Percentiles rank a stretch among this genome's conserved stretches.
These are phyloP conservation scores for Sciurus carolinensis DNA, from an alignment of 2,797 vertebrate genomes.

Conservation along the genomic window DNA sequence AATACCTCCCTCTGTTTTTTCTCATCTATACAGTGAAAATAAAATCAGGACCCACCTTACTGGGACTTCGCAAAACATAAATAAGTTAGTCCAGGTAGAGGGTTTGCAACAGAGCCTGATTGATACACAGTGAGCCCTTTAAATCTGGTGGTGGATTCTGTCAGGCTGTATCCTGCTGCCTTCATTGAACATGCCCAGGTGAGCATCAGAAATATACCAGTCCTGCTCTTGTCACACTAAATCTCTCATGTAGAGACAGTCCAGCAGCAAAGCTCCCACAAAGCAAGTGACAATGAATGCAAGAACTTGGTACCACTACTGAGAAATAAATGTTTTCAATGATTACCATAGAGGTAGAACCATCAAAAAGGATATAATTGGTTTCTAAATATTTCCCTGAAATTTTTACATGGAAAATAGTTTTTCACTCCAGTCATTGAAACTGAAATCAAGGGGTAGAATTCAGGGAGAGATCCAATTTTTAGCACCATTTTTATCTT, in stretches of 20 bases:
- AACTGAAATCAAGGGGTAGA: no score
- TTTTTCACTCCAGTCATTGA: no score
- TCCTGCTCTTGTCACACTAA: neutral
- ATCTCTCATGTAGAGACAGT: neutral
- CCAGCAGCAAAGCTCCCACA: neutral
- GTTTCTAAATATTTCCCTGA: no score
- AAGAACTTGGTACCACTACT: neutral
- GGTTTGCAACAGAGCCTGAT: neutral
- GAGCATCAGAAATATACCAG: no score
- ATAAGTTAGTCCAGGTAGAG: no score
- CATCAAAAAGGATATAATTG: no score
- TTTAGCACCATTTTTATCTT: no score
- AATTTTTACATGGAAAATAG: no score
- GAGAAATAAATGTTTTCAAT: neutral
- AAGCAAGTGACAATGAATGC: neutral
- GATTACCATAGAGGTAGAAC: neutral
- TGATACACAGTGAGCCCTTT: no score
- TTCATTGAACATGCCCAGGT: neutral
- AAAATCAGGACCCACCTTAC: neutral
- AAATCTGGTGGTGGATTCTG: neutral
- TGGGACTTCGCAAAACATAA: no score
- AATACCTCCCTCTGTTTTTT: neutral
- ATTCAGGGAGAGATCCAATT: no score
- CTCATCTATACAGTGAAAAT: neutral
- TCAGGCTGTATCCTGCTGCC: neutral